These are phyloP conservation scores for Elephantulus edwardii DNA, from an alignment of 2,113 vertebrate species.

Conservation along the genomic window DNA sequence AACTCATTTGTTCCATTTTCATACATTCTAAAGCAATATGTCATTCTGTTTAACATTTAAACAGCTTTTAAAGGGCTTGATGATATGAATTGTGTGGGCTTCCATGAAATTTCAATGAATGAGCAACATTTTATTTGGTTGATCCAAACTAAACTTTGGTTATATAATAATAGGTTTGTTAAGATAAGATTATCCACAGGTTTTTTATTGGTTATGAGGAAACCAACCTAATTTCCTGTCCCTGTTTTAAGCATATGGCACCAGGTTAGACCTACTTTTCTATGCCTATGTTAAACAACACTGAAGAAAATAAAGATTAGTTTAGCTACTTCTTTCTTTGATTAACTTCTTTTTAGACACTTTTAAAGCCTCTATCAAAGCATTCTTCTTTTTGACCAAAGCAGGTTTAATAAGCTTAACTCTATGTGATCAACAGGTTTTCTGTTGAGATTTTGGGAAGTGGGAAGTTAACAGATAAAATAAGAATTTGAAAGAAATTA, in stretches of 20 bases:
- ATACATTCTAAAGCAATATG: constrained; percentile 56
- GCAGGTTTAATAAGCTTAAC: neutral
- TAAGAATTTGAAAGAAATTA: neutral
- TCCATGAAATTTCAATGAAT: constrained; percentile 45
- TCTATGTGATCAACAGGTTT: neutral
- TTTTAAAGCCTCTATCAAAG: neutral
- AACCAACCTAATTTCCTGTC: constrained; percentile 12
- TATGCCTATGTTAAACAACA: neutral
- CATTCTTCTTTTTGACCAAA: neutral
- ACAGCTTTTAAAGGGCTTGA: constrained; percentile 18
- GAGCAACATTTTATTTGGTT: constrained; percentile 14
- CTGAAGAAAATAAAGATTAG: neutral
- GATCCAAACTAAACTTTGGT: constrained; percentile 30
- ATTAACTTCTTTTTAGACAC: neutral
- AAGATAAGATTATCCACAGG: constrained; percentile 15
- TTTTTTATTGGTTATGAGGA: constrained; percentile 22
- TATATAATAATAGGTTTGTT: neutral
- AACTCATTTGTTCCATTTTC: constrained; percentile 62
- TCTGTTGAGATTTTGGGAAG: neutral
- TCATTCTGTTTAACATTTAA: constrained; percentile 43
- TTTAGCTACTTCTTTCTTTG: neutral
- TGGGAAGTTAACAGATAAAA: neutral
- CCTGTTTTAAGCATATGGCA: neutral
- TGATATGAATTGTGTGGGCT: constrained; percentile 17
- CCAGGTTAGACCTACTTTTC: neutral